Conservation (phyloP, 1,140 invertebrate genomes). For the Dryas iulia region DNA sequence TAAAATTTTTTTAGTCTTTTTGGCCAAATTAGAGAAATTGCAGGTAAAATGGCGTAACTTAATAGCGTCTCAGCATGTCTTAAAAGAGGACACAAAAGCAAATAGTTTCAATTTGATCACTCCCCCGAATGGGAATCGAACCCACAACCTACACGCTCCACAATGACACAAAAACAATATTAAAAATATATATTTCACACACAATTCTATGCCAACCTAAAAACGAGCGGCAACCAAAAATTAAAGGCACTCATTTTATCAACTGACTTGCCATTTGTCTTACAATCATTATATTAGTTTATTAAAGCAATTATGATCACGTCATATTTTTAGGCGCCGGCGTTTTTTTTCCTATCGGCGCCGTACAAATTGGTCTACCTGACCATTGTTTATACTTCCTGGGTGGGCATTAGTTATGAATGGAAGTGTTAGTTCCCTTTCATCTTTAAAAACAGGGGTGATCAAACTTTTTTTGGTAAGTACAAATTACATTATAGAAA, state of each 20-base stretch:
- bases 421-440: not conserved
- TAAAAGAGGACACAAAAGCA: too few relatives aligned
- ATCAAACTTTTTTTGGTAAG: too few relatives aligned
- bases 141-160: too few relatives aligned
- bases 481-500: too few relatives aligned
- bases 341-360: constrained; percentile 17
- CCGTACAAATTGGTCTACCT: constrained; percentile 13
- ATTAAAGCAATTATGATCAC: constrained; percentile 29
- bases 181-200: not conserved
- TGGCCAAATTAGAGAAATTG: too few relatives aligned
- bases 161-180: too few relatives aligned
- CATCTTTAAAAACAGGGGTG: not conserved
- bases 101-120: too few relatives aligned
- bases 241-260: constrained; percentile 29
- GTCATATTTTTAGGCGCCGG: constrained; percentile 20
- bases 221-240: constrained; percentile 18
- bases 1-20: too few relatives aligned
- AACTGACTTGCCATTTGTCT: constrained; percentile 25
- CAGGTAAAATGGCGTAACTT: too few relatives aligned
- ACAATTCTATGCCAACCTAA: not conserved
- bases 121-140: not conserved
- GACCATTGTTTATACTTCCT: constrained; percentile 11
- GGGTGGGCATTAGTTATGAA: constrained; percentile 24
- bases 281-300: constrained; percentile 39
- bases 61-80: too few relatives aligned